A percentile compares a stretch with the other conserved stretches of the same genome.
Conservation (phyloP, 1,140 invertebrate species). For the Schmidtea mediterranea region DNA sequence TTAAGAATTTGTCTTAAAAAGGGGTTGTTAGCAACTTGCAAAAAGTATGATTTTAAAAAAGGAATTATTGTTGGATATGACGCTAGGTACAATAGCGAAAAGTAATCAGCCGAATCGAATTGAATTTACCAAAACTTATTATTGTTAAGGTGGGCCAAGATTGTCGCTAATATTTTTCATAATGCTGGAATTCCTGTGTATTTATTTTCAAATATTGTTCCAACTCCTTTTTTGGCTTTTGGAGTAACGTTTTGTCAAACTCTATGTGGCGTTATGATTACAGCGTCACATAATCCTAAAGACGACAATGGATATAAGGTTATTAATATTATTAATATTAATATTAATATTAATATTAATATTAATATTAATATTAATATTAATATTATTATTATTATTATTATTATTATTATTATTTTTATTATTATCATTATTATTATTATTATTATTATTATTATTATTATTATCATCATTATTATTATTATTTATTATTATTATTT, state of each 20-base stretch:
- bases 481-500: no score
- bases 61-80: conserved; percentile 77
- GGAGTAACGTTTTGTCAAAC: conserved; percentile 40
- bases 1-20: conserved; percentile 42
- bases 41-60: conserved; percentile 23
- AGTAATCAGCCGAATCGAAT: conserved; percentile 33
- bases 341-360: no score
- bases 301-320: conserved; percentile 98
- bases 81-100: conserved; percentile 66
- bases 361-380: no score
- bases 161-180: conserved; percentile 57
- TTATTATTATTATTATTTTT: no score
- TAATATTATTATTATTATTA: no score
- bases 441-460: no score
- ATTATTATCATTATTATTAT: no score
- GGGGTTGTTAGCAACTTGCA: conserved; percentile 28
- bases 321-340: no score
- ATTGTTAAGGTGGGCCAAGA: conserved; percentile 49
- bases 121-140: background rate
- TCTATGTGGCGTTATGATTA: conserved; percentile 66
- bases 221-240: conserved; percentile 73
- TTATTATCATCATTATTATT: no score
- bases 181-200: conserved; percentile 47
- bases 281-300: conserved; percentile 93
- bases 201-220: conserved; percentile 49